Percentiles rank a stretch among this genome's conserved stretches.
Evolutionary conservation across 2,113 vertebrate species (phyloP).

Genomic region (Bujurquina vittata): DNA sequence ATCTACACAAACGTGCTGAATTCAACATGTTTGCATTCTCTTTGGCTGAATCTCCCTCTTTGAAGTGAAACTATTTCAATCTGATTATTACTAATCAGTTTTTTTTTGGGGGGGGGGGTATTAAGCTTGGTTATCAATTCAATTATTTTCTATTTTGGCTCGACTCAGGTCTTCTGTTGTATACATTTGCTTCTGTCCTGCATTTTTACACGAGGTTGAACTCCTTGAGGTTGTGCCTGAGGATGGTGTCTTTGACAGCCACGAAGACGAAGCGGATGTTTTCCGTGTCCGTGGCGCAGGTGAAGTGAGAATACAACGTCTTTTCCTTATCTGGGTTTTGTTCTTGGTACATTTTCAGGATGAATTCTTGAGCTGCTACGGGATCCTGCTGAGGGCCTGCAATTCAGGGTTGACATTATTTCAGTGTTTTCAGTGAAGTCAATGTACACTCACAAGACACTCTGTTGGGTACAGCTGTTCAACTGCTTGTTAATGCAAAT

Average conservation of each 20-base stretch:
- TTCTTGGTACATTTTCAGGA: slow-evolving; percentile 89
- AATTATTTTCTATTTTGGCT: background rate
- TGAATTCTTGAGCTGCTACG: slow-evolving; percentile 85
- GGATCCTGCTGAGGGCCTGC: slow-evolving; percentile 86
- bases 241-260: slow-evolving; percentile 91
- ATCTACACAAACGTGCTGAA: background rate
- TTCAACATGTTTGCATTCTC: background rate
- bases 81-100: background rate
- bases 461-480: background rate
- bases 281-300: slow-evolving; percentile 90
- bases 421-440: background rate
- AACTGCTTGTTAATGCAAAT: background rate
- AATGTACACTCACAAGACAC: background rate
- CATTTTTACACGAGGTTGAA: slow-evolving; percentile 84
- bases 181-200: background rate
- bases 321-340: slow-evolving; percentile 89
- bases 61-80: background rate
- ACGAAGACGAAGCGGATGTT: slow-evolving; percentile 89
- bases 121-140: background rate
- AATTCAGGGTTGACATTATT: background rate
- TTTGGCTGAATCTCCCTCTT: background rate
- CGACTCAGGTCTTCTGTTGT: background rate
- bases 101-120: background rate
- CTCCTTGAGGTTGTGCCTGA: slow-evolving; percentile 87
- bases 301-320: slow-evolving; percentile 88